Evolutionary conservation across 2,888 invertebrate genomes (phyloP).

Genomic region (Torymus auratus): DNA sequence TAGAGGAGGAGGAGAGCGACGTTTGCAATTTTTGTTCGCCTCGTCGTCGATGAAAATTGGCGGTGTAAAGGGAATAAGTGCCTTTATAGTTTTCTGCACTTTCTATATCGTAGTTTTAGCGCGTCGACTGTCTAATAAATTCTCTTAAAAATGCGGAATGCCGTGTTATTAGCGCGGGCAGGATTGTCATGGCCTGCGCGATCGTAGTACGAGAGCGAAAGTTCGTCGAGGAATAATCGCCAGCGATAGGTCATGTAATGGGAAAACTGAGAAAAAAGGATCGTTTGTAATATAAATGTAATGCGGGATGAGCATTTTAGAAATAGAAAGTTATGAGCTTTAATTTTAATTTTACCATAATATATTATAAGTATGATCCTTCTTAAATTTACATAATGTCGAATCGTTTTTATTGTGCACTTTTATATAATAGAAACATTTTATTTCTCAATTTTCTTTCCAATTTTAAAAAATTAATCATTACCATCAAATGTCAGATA

Average conservation of each 20-base stretch:
- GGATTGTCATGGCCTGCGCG: neutral
- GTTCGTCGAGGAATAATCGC: slow-evolving; percentile 18
- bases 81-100: slow-evolving; percentile 20
- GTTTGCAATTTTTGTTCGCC: too few species aligned
- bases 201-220: slow-evolving; percentile 6
- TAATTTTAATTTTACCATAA: neutral
- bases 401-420: too few species aligned
- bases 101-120: slow-evolving; percentile 4
- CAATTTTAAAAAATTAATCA: too few species aligned
- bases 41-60: slow-evolving; percentile 6
- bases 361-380: too few species aligned
- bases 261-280: too few species aligned
- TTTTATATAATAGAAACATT: too few species aligned
- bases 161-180: slow-evolving; percentile 11
- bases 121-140: slow-evolving; percentile 22
- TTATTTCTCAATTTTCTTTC: too few species aligned
- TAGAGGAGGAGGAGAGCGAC: too few species aligned
- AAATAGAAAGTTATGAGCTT: too few species aligned
- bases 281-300: slow-evolving; percentile 9
- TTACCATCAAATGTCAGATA: too few species aligned
- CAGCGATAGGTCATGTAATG: neutral
- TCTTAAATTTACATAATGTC: too few species aligned
- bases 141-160: slow-evolving; percentile 3
- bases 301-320: neutral
- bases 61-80: neutral